Percentiles rank a stretch among this genome's conserved stretches.
These are phyloP conservation scores for honey bee (Apis mellifera) DNA, from an alignment of 1,140 invertebrate genomes.

Conservation along the genomic window DNA sequence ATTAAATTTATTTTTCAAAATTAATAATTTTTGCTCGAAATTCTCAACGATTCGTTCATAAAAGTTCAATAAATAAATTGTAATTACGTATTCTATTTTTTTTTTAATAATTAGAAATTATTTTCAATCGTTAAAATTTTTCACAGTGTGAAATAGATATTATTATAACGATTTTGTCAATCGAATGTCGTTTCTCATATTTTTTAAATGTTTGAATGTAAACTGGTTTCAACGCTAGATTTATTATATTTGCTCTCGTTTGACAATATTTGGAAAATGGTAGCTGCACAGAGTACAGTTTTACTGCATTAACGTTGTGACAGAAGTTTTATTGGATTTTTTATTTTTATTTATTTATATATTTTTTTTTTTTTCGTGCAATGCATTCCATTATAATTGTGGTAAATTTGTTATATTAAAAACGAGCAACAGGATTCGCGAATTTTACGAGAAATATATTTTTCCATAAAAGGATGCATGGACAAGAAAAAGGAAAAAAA, in stretches of 20 bases:
- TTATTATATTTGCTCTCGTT: background rate
- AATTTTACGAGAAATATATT: conserved; percentile 17
- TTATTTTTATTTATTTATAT: background rate
- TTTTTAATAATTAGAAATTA: too few relatives aligned
- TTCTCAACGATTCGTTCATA: too few relatives aligned
- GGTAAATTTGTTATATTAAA: conserved; percentile 36
- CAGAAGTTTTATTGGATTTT: conserved; percentile 19
- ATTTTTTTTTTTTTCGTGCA: background rate
- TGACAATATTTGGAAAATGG: background rate
- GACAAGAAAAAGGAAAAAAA: background rate
- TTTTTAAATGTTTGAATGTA: background rate
- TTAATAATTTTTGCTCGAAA: too few relatives aligned
- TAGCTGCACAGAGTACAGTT: background rate
- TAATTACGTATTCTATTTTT: too few relatives aligned
- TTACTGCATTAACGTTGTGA: conserved; percentile 13
- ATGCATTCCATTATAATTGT: conserved; percentile 6
- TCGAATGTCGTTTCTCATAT: background rate
- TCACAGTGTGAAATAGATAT: background rate
- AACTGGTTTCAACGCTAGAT: background rate
- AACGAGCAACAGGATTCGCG: background rate
- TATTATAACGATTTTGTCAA: background rate
- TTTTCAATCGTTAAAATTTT: background rate
- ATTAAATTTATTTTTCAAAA: too few relatives aligned
- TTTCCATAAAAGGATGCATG: background rate
- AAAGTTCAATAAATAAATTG: too few relatives aligned